Percentiles rank a stretch among this genome's conserved stretches.
Evolutionary conservation across 1,140 invertebrate genomes (phyloP).

Genomic region (Heliconius eleuchia): DNA sequence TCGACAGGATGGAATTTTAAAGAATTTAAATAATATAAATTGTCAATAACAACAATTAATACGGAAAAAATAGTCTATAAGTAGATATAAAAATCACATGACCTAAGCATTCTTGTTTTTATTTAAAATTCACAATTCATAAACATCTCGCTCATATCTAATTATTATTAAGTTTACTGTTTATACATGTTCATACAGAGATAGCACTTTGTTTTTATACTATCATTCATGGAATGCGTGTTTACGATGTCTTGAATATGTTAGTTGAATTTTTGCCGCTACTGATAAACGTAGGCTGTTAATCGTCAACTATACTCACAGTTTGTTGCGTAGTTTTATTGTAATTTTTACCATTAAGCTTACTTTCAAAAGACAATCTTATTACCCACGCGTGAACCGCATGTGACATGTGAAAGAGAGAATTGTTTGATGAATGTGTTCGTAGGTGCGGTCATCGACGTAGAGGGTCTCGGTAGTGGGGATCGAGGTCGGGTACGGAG

Average conservation of each 20-base stretch:
- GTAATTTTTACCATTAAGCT: not conserved
- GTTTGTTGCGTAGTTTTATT: not conserved
- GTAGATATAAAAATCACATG: not conserved
- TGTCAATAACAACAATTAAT: too few species aligned
- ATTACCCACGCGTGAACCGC: conserved; percentile 13
- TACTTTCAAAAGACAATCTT: conserved; percentile 6
- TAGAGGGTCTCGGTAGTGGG: conserved; percentile 47
- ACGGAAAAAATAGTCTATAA: too few species aligned
- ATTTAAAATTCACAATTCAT: not conserved
- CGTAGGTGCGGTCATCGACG: conserved; percentile 48
- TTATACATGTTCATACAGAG: not conserved
- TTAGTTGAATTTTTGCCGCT: not conserved
- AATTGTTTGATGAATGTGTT: conserved; percentile 43
- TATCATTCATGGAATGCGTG: conserved; percentile 42
- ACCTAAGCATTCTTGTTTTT: not conserved
- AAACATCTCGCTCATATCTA: conserved; percentile 10
- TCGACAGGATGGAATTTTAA: too few species aligned
- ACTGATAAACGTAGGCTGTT: conserved; percentile 1
- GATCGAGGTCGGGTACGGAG: conserved; percentile 59
- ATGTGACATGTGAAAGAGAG: conserved; percentile 31
- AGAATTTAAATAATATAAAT: too few species aligned
- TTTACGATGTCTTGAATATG: conserved; percentile 13
- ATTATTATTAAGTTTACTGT: conserved; percentile 1
- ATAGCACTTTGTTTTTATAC: conserved; percentile 5
- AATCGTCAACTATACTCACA: not conserved